Evolutionary conservation across 2,113 vertebrate species (phyloP).

Genomic region (Macquaria ambigua): DNA sequence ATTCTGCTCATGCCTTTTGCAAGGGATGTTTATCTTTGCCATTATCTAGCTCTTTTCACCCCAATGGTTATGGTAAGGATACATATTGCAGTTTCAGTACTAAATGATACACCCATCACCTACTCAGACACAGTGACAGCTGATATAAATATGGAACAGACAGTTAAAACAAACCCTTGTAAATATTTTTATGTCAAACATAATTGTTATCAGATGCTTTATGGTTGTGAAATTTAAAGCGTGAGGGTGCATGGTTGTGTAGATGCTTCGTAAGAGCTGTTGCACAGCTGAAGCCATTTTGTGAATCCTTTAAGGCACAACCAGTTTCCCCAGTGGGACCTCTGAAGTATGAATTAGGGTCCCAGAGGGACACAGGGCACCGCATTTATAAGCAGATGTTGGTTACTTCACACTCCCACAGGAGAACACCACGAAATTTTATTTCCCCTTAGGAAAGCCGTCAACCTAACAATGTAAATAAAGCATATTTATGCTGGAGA

Average conservation of each 20-base stretch:
- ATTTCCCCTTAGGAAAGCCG: slow-evolving; percentile 55
- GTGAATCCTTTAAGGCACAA: slow-evolving; percentile 35
- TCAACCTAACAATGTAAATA: slow-evolving; percentile 54
- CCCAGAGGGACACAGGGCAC: slow-evolving; percentile 44
- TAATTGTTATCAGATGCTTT: slow-evolving; percentile 22
- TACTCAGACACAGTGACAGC: slow-evolving; percentile 6
- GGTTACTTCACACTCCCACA: slow-evolving; percentile 50
- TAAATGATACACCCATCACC: slow-evolving; percentile 28
- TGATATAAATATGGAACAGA: slow-evolving; percentile 30
- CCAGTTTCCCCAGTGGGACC: slow-evolving; percentile 55
- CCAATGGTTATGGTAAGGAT: slow-evolving; percentile 14
- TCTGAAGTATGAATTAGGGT: slow-evolving; percentile 46
- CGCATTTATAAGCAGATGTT: slow-evolving; percentile 56
- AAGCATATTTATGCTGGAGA: slow-evolving; percentile 36
- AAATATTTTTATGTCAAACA: no score
- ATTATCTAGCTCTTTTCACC: slow-evolving; percentile 29
- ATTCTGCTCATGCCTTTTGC: slow-evolving; percentile 38
- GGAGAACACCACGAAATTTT: slow-evolving; percentile 42
- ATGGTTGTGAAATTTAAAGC: slow-evolving; percentile 3
- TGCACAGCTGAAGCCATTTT: slow-evolving; percentile 19
- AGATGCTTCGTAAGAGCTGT: slow-evolving; percentile 20
- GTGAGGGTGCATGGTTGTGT: not conserved
- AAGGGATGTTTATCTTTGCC: slow-evolving; percentile 40
- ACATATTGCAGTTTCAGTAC: not conserved
- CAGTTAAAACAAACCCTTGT: not conserved